Conservation (phyloP, 2,888 invertebrate species). For the Diaperis boleti region DNA sequence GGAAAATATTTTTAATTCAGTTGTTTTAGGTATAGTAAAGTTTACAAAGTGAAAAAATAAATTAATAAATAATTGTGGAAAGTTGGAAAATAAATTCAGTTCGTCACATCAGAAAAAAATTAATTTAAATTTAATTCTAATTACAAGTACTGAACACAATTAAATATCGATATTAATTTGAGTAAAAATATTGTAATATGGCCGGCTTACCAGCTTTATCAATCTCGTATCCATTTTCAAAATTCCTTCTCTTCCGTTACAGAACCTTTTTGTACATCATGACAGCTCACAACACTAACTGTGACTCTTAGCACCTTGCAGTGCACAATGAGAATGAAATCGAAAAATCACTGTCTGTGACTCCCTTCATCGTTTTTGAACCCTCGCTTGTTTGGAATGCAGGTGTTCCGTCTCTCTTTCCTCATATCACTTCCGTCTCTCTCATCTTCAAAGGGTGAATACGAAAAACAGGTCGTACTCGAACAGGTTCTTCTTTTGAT, state of each 20-base stretch:
- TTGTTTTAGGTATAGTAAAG: no score
- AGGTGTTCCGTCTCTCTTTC: conserved; percentile 36
- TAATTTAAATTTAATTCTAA: no score
- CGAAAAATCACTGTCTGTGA: conserved; percentile 64
- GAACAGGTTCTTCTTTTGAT: conserved; percentile 47
- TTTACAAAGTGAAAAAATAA: no score
- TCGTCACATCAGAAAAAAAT: no score
- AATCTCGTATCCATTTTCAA: not conserved
- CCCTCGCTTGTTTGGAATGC: conserved; percentile 61
- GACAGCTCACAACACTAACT: conserved; percentile 13
- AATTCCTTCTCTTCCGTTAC: not conserved
- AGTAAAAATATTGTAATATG: no score
- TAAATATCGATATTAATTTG: not conserved
- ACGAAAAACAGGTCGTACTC: conserved; percentile 11
- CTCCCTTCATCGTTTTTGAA: conserved; percentile 66
- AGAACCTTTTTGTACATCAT: conserved; percentile 2
- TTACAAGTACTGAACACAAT: no score
- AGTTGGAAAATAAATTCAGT: no score
- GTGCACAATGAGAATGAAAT: conserved; percentile 40
- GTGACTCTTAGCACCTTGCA: conserved; percentile 34
- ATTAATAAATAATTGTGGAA: no score
- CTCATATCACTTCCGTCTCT: conserved; percentile 9
- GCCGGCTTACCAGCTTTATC: conserved; percentile 2
- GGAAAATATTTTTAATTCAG: no score
- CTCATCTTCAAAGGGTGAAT: conserved; percentile 28